These are phyloP conservation scores for Dermatophagoides farinae DNA, from an alignment of 1,140 invertebrate species.

Conservation along the genomic window DNA sequence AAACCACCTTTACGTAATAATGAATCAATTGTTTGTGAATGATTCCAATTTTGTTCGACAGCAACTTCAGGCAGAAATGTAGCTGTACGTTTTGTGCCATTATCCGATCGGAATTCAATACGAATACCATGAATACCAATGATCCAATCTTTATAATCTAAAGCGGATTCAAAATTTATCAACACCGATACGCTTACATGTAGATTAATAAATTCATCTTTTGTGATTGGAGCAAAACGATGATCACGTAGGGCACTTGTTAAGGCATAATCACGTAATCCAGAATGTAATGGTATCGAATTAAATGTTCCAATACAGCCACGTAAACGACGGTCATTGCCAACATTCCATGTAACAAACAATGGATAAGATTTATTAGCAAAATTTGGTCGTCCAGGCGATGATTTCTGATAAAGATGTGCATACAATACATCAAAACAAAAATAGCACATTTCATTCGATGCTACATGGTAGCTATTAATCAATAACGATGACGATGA, in stretches of 20 bases:
- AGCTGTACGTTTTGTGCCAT: slow-evolving; percentile 78
- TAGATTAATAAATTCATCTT: slow-evolving; percentile 74
- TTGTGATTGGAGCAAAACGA: slow-evolving; percentile 79
- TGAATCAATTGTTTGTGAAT: slow-evolving; percentile 91
- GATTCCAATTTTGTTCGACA: slow-evolving; percentile 88
- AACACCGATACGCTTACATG: slow-evolving; percentile 90
- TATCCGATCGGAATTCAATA: slow-evolving; percentile 89
- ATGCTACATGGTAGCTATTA: slow-evolving; percentile 35
- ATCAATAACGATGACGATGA: background rate
- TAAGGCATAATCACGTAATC: slow-evolving; percentile 82
- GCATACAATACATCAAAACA: slow-evolving; percentile 92
- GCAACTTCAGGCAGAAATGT: slow-evolving; percentile 96
- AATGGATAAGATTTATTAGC: slow-evolving; percentile 77
- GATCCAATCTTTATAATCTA: slow-evolving; percentile 89
- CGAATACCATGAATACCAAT: slow-evolving; percentile 89
- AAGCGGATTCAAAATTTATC: slow-evolving; percentile 79
- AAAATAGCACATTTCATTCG: slow-evolving; percentile 90
- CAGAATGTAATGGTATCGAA: slow-evolving; percentile 75
- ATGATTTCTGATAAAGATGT: slow-evolving; percentile 73
- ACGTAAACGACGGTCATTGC: slow-evolving; percentile 69
- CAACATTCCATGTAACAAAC: slow-evolving; percentile 96
- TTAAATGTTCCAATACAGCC: slow-evolving; percentile 92
- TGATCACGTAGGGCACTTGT: slow-evolving; percentile 96
- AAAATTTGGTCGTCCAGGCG: slow-evolving; percentile 68
- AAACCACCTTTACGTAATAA: slow-evolving; percentile 88